phyloP scores from a whole-genome alignment of 2,113 vertebrate genomes.

The Ptyas mucosa region DNA sequence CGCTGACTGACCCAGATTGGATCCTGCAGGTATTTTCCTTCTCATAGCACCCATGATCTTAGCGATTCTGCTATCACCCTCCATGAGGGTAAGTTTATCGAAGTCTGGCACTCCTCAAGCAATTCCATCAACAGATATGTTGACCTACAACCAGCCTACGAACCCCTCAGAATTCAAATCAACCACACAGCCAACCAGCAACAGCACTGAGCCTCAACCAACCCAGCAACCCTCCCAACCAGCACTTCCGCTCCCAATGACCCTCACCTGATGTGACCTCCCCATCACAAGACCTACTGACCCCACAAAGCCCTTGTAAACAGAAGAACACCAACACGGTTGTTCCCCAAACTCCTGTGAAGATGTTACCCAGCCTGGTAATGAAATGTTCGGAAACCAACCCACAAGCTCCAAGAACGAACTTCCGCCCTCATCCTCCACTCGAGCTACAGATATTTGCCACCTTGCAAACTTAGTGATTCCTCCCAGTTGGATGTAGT shows the following conservation, averaged over 20 bases:
- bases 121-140: background rate
- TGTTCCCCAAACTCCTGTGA: too few relatives aligned
- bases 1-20: background rate
- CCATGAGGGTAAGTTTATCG: background rate
- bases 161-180: background rate
- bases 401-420: too few relatives aligned
- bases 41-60: background rate
- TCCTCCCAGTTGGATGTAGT: background rate
- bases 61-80: background rate
- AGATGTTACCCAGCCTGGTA: background rate
- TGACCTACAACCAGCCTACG: background rate
- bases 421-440: too few relatives aligned
- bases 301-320: too few relatives aligned
- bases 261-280: background rate
- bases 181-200: background rate
- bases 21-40: background rate
- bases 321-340: too few relatives aligned
- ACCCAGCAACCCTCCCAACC: background rate
- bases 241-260: background rate
- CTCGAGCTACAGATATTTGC: too few relatives aligned
- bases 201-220: background rate
- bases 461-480: background rate
- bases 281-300: background rate
- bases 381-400: too few relatives aligned
- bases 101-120: background rate